Base-by-base conservation (phyloP, 2,797 vertebrate genomes). In the Merluccius polli region DNA sequence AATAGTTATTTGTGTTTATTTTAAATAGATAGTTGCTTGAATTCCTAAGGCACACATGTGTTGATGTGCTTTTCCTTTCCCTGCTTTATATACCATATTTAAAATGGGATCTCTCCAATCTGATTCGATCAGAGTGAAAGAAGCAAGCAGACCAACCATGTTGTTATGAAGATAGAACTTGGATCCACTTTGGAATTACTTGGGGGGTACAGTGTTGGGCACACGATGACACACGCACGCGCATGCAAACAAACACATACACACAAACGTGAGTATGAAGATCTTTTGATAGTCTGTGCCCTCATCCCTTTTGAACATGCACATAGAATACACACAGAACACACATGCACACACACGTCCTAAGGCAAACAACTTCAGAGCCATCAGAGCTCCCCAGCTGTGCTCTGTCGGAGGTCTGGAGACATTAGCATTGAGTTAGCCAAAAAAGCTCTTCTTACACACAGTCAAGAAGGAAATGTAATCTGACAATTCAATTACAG, bases 391-490 rank as follows among this genome's bases (percentile, higher is more conserved):
- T 81, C 81, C 31, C 33, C 7, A 82, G 87, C 89, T 79, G 11
- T 78, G 73, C 91, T 81, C 89, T 9, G 84, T 77, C 44, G 92
- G 92, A 82, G 88, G 88, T 90, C 89, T 87, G 81, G 84, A 86
- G 87, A 89, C 89, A 92, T 93, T 92, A 92, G 85, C 91, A 92
- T 91, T 92, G 90, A 93, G 90, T 88, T 90, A 92, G 92, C 89
- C 86, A 85, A 92, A 90, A 75, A 48, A 48, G 85, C 86, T 89
- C 81, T 73, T 76, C 13, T 5, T 82, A 70, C 75, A 78, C 72
- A 75, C 77, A 75, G 81, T 35, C 70, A 86, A 82, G 78, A 85
- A 63, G 75, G 52, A 59, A 59, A 59, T 59, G 52, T 15, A 18
- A 59, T 59, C 18, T 2, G 52, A 59, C 52, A n/a, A 59, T 59